Base-by-base conservation (phyloP, 2,888 invertebrate genomes). In the Drosophila infuscata region DNA sequence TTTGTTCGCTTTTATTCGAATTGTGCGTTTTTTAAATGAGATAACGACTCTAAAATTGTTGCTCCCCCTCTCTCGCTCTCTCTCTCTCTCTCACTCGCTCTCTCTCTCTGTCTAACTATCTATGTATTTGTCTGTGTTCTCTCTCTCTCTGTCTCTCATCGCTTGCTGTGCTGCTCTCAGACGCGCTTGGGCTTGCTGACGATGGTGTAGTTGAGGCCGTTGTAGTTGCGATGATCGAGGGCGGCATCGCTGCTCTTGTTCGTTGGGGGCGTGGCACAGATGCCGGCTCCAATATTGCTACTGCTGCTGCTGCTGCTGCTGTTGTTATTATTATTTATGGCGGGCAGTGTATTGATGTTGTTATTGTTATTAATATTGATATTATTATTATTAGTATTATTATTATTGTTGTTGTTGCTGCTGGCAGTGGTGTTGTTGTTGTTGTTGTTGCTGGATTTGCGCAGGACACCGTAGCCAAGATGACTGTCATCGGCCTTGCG, bases 121-220 rank as follows among this genome's bases (percentile, higher is more conserved):
- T 76, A 64, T 63, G 59, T 65, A 53, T 64, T 51, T 73, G 78
- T 79, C 76, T 79, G 70, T 79, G 64, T 75, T 75, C 53, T 70
- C 67, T 74, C 79, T 74, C 75, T 71, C 51, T 67, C 56, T 54
- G 48, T 67, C 43, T 52, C 54, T 62, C 29, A 12, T 35, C 96
- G 95, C 95, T 97, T 97, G 17, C 52, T 15, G 20, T 17, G 15
- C 30, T 38, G 48, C 58, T 32, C 38, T 78, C 53, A 97, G 93
- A 97, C 97, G 94, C 96, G 95, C 95, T 97, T 97, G 91, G 97
- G 96, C 93, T 97, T 97, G 92, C 97, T 97, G 67, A 97, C 96
- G 89, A 97, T 94, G 74, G 97, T 97, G 93, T 97, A 97, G 89
- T 96, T 96, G 75, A 95, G 95, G 64, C 97, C 96, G 91, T 97